phyloP scores from a whole-genome alignment of 1,140 invertebrate species.

The Drosophila mayri region DNA sequence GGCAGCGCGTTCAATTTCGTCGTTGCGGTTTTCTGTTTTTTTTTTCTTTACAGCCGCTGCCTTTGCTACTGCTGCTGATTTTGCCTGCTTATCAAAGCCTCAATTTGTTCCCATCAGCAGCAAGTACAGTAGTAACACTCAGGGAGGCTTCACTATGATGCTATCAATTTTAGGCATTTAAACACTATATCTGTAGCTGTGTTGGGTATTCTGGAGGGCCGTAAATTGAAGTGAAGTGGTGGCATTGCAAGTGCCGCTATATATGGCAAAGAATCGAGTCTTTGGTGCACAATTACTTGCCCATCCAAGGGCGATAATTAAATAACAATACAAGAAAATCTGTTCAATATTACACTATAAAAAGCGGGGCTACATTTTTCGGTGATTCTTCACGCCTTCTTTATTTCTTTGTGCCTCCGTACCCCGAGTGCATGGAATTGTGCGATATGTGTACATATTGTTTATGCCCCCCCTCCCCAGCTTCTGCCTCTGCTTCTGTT shows the following conservation, averaged over 20 bases:
- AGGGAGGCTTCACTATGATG: too few species aligned
- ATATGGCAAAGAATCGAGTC: not conserved
- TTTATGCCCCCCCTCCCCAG: constrained; percentile 33
- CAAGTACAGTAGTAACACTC: constrained; percentile 23
- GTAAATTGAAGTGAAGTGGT: constrained; percentile 20
- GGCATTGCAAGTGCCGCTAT: constrained; percentile 23
- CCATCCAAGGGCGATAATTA: constrained; percentile 53
- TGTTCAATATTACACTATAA: constrained; percentile 52
- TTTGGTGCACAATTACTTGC: constrained; percentile 36
- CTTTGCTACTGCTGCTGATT: too few species aligned
- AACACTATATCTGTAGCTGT: too few species aligned
- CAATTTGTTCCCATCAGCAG: constrained; percentile 21
- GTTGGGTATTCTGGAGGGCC: not conserved
- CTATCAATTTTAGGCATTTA: too few species aligned
- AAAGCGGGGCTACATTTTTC: constrained; percentile 31
- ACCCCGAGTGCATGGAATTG: not conserved
- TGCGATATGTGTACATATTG: constrained; percentile 27
- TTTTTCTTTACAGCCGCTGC: constrained; percentile 14
- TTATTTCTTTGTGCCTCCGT: not conserved
- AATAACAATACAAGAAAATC: constrained; percentile 57
- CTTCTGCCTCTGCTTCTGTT: constrained; percentile 27
- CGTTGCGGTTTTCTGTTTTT: constrained; percentile 48
- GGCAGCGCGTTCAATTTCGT: constrained; percentile 44
- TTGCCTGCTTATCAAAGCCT: constrained; percentile 46
- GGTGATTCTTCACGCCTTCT: constrained; percentile 53